These are phyloP conservation scores for Strix uralensis DNA, from an alignment of 2,113 vertebrate species.

Conservation along the genomic window DNA sequence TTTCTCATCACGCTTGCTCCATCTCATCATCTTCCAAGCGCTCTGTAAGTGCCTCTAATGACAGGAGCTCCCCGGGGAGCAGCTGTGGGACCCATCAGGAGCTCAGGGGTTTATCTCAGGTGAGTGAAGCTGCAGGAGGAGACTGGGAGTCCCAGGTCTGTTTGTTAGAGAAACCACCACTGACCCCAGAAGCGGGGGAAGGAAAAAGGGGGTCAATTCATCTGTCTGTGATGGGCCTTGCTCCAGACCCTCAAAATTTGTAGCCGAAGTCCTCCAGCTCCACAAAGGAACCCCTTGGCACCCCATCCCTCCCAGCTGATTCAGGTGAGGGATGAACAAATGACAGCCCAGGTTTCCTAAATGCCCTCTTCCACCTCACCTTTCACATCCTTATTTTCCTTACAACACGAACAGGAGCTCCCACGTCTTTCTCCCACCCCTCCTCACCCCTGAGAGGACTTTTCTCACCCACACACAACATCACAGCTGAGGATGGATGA, in stretches of 20 bases:
- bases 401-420: neutral
- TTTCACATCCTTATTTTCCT: neutral
- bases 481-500: rapidly evolving
- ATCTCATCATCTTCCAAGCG: neutral
- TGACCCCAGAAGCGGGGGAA: neutral
- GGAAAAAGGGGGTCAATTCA: neutral
- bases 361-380: neutral
- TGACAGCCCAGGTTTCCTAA: neutral
- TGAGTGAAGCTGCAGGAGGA: neutral
- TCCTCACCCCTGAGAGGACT: neutral
- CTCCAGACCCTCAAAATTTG: neutral
- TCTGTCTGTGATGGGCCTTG: neutral
- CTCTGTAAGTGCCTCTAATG: rapidly evolving
- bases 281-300: rapidly evolving
- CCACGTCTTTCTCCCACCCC: rapidly evolving
- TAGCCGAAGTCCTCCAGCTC: neutral
- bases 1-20: neutral
- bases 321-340: neutral
- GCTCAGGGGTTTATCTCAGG: neutral
- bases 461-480: rapidly evolving
- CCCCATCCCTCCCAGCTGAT: neutral
- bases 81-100: neutral
- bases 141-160: neutral
- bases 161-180: neutral
- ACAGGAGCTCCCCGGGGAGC: neutral